Base-by-base conservation (phyloP, 2,113 vertebrate genomes). In the Chrysemys picta region DNA sequence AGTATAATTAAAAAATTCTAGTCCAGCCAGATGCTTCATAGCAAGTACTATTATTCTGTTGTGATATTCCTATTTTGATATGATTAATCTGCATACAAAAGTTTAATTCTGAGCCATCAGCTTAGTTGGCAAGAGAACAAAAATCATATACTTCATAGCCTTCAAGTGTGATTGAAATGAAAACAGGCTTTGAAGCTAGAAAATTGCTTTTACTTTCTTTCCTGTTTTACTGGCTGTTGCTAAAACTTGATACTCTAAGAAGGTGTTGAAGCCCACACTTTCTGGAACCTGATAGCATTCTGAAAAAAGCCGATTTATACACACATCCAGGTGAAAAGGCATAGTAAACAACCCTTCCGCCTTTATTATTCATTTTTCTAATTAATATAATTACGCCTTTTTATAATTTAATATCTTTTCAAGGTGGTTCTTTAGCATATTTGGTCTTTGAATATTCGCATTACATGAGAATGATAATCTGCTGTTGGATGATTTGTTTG, bases 111-210 rank as follows among this genome's bases (percentile, higher is more conserved):
- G 82, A 29, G n/a, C 42, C 78, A 89, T 89, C 82, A 49, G 47
- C 4, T 10, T 35, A 52, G n/a, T 94, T 90, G 93, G 95, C 78
- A 89, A 52, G 42, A 91, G 12, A 11, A 45, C 91, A 54, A 65
- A 94, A 31, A 95, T 57, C 56, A 89, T 86, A 27, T 72, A 29
- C 49, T 95, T 29, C 96, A n/a, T 56, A 45, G 59, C n/a, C n/a
- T 62, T 80, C 62, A 38, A 81, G 19, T 84, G 53, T 88, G 50
- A 89, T 93, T 94, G 83, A 84, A 95, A 17, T 54, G 79, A 69
- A 76, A 76, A 92, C 19, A 96, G 88, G 81, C 87, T 96, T 97
- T 95, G 92, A 96, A 95, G 88, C 91, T 89, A 75, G 42, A 59
- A 53, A 50, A 62, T 31, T 89, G 78, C 80, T 78, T 53, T 86